Percentiles rank a stretch among this genome's conserved stretches.
phyloP scores from a whole-genome alignment of 2,113 vertebrate species.

The Caranx melampygus region DNA sequence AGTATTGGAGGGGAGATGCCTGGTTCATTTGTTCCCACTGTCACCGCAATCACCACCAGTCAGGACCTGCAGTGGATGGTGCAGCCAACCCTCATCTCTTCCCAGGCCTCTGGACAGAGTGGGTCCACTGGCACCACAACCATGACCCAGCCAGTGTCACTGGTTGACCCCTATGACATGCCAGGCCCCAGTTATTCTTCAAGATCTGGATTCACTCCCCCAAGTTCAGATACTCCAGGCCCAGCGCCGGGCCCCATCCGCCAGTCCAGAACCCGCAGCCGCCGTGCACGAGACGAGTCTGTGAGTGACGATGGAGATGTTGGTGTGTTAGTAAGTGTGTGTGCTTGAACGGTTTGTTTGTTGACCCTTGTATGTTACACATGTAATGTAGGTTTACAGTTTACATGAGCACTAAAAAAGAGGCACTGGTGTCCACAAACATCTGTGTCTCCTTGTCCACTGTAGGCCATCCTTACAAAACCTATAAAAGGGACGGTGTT shows the following conservation, averaged over 20 bases:
- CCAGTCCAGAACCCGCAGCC: constrained; percentile 85
- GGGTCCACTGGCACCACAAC: constrained; percentile 77
- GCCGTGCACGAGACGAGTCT: constrained; percentile 90
- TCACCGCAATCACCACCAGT: constrained; percentile 97
- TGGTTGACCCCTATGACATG: constrained; percentile 93
- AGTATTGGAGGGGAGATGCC: constrained; percentile 92
- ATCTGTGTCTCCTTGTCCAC: not conserved
- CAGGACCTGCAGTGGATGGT: constrained; percentile 99
- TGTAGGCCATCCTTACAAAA: not conserved
- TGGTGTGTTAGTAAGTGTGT: constrained; percentile 83
- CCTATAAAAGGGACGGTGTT: not conserved
- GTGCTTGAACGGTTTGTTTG: constrained; percentile 66
- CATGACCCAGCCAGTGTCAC: constrained; percentile 82
- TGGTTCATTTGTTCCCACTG: constrained; percentile 95
- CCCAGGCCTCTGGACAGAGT: constrained; percentile 92
- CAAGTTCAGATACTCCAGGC: constrained; percentile 78
- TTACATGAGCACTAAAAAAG: not conserved
- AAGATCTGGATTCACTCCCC: constrained; percentile 81
- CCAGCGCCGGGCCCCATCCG: constrained; percentile 83
- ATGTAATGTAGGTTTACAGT: constrained; percentile 23
- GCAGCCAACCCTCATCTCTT: constrained; percentile 94
- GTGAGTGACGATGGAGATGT: constrained; percentile 88
- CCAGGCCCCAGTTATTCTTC: constrained; percentile 93
- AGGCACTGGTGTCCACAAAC: constrained; percentile 11
- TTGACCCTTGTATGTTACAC: constrained; percentile 49